Base-by-base conservation (phyloP, 2,113 vertebrate genomes). In the Steatornis caripensis region DNA sequence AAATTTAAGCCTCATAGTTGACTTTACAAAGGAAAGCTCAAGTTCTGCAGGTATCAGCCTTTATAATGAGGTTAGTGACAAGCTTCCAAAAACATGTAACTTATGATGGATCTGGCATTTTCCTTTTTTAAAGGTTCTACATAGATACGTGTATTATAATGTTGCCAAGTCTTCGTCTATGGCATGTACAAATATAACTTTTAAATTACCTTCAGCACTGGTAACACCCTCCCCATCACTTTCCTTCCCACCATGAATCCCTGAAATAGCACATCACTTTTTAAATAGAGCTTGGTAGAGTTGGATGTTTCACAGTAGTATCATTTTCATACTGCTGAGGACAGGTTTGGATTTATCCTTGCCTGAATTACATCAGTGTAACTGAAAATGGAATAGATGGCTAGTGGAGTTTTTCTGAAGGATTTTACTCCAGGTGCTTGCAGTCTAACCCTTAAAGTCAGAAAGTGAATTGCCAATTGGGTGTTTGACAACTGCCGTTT, bases 391-490 rank as follows among this genome's bases (percentile, higher is more conserved):
- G 30, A 83, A 51, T 27, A 53, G 68, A 62, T 41, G 55, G 23
- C 36, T 62, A 20, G 75, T 80, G 22, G 41, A 83, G 34, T 87
- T 94, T 74, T 89, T 58, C 84, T 68, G 66, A 72, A 53, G 71
- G 43, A 46, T 93, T 91, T 93, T 74, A 37, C 64, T 96, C 54
- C 51, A 76, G 71, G 75, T 95, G 26, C 68, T 90, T 62, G 45
- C 36, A 85, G 75, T 57, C 53, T 93, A 82, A 85, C 90, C 78
- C 92, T 60, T 61, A 8, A 58, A 93, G 79, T 71, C 80, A 74
- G 79, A 46, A 90, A 92, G 51, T 12, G 83, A 96, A 88, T 93
- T 86, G 93, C 54, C 83, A 84, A 37, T 77, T 86, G 79, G 43
- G 49, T 92, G 60, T 89, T 88, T 94, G 93, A 93, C 93, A 95